Evolutionary conservation across 2,888 invertebrate genomes (phyloP).

Genomic region (Eretmocerus hayati): DNA sequence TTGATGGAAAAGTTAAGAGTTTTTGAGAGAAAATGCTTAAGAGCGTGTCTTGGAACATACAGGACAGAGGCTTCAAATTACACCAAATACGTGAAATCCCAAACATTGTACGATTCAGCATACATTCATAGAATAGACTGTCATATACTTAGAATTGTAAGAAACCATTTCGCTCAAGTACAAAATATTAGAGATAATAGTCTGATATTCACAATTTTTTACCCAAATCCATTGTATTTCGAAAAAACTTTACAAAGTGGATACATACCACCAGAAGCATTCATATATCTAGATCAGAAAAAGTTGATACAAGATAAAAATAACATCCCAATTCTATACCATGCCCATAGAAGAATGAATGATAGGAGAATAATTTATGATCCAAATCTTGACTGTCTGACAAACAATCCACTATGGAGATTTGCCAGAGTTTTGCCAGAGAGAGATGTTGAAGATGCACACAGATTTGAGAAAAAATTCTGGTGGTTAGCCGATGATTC

Average conservation of each 20-base stretch:
- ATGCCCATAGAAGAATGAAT: constrained; percentile 1
- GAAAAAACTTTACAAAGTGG: not conserved
- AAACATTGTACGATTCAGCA: constrained; percentile 10
- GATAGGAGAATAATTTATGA: constrained; percentile 1
- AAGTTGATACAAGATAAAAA: constrained; percentile 10
- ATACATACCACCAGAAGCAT: constrained; percentile 17
- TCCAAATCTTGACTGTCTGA: not conserved
- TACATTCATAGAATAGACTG: constrained; percentile 10
- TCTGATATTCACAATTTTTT: not conserved
- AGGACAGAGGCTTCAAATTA: constrained; percentile 2
- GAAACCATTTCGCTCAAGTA: constrained; percentile 2
- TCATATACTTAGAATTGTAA: constrained; percentile 8
- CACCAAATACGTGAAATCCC: constrained; percentile 5
- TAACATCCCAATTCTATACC: constrained; percentile 15
- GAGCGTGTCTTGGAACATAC: constrained; percentile 6
- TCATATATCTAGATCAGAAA: constrained; percentile 8
- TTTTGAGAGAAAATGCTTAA: constrained; percentile 18
- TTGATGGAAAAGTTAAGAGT: constrained; percentile 14
- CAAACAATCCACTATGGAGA: not conserved
- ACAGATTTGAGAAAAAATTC: constrained; percentile 1
- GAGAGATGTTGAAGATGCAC: not conserved
- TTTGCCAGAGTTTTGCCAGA: not conserved
- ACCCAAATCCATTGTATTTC: constrained; percentile 4
- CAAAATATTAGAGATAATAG: not conserved
- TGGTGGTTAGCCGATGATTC: not conserved